Base-by-base conservation (phyloP, 1,140 invertebrate species). In the Saccostrea echinata region DNA sequence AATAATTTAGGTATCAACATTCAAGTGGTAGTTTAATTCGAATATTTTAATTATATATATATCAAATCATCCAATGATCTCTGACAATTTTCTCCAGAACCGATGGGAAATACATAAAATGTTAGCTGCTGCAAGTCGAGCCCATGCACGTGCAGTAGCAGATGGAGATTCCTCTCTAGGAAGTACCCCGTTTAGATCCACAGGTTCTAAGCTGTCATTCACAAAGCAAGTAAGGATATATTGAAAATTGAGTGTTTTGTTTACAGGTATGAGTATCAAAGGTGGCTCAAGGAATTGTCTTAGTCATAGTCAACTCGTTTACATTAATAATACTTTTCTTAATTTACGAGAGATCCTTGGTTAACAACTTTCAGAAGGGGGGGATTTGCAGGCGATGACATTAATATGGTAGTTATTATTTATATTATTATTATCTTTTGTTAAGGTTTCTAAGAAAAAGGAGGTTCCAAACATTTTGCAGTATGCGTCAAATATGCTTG, bases 101-200 rank as follows among this genome's bases (percentile, higher is more conserved):
- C 81, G 81, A 21, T 83, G 81, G 81, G 81, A 83, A 53, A 53
- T 83, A 83, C 81, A 83, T 51, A 83, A 83, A 53, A 51, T 51
- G 24, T 16, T 83, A 21, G 81, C 81, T 18, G 81, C 81, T 9
- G 81, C 81, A 24, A 53, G 52, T 33, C 81, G 81, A 21, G 81
- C 81, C 33, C 35, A 83, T 24, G 81, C 81, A 43, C 81, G 52
- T 27, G 81, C 81, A 12, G 52, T 52, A 83, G 81, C 81, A 51
- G 81, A 83, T 1, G 43, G 43, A 33, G 43, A 52, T 8, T 24
- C 35, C 13, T 83, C 81, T 18, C 35, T 53, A 11, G 68, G 68
- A 16, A 76, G 68, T 33, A 30, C 68, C 24, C 68, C 68, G 11
- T 76, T 76, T 30, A 30, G 24, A 33, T 76, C 68, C 8, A 76